Evolutionary conservation across 2,888 invertebrate genomes (phyloP).

Genomic region (Apodemia zela): DNA sequence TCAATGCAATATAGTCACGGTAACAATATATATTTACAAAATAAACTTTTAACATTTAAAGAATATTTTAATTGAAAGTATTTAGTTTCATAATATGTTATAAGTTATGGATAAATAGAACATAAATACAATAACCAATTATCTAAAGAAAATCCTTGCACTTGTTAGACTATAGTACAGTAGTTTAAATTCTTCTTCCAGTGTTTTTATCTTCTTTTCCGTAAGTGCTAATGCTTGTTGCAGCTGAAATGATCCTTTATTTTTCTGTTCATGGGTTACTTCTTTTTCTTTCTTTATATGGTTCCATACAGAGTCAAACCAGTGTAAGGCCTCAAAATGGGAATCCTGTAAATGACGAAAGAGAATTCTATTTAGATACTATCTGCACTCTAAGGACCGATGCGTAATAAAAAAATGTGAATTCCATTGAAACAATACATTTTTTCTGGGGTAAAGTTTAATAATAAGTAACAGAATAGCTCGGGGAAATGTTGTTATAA

Average conservation of each 20-base stretch:
- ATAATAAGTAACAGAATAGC: too few relatives aligned
- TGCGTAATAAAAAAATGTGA: too few relatives aligned
- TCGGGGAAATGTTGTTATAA: too few relatives aligned
- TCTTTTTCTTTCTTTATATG: slow-evolving; percentile 84
- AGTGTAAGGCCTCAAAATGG: slow-evolving; percentile 95
- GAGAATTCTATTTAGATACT: too few relatives aligned
- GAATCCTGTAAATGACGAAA: slow-evolving; percentile 68
- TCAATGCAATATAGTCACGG: too few relatives aligned
- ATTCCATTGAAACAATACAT: too few relatives aligned
- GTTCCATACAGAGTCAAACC: slow-evolving; percentile 93
- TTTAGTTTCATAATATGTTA: neutral
- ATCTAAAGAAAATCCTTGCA: slow-evolving; percentile 96
- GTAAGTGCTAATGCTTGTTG: slow-evolving; percentile 95
- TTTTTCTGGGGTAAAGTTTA: too few relatives aligned
- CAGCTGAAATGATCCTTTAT: slow-evolving; percentile 91
- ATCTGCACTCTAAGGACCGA: too few relatives aligned
- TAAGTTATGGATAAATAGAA: neutral
- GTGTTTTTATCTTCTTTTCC: slow-evolving; percentile 87
- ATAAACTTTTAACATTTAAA: neutral
- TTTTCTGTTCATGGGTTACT: slow-evolving; percentile 79
- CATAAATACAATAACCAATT: slow-evolving; percentile 26
- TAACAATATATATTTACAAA: neutral
- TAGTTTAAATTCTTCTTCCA: slow-evolving; percentile 91
- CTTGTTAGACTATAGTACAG: slow-evolving; percentile 95
- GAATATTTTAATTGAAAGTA: neutral